Evolutionary conservation across 2,888 invertebrate species (phyloP), one percentile per base, ranked within the genome.

Genomic region (Mesorhabditis sp.): DNA sequence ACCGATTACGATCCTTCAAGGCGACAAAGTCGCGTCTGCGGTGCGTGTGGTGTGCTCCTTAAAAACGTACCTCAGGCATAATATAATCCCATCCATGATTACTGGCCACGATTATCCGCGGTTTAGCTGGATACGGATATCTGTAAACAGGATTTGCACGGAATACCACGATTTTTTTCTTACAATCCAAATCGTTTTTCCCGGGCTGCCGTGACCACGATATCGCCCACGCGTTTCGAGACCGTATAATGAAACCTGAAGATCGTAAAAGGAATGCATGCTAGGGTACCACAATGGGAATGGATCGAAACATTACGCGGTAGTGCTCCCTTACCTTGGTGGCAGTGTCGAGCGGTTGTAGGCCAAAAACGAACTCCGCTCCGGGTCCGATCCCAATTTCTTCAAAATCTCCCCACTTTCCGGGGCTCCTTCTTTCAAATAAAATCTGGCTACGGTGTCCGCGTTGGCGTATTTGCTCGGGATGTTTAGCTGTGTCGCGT

Each of bases 61-160:
- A n/a, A n/a, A 28, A 28, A 28, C 28, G 28, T 28, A 50, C 58
- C 58, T 50, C 58, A 10, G 58, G 58, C 58, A 50, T 13, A 50
- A 50, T 50, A n/a, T 50, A 50, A 50, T 50, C 58, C 58, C 58
- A 50, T 50, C 58, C 58, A n/a, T 50, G 58, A 50, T 50, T 50
- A n/a, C 58, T 50, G 7, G 10, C 58, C n/a, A 50, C 10, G n/a
- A 13, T 50, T n/a, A 50, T n/a, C n/a, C 58, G 58, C 58, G 58
- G 58, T n/a, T 10, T 50, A 13, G 7, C n/a, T 2, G 58, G 58
- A 50, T 50, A 50, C 7, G 58, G 58, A 50, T 50, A 50, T 13
- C 58, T 50, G 58, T 13, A 50, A 13, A 50, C 28, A 28, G 28
- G 28, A 28, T 28, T 28, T 28, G 28, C 28, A 28, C 28, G 28